These are phyloP conservation scores for Hydra vulgaris DNA, from an alignment of 30 jellyfish, hydroid and myxozoan species.

Conservation along the genomic window DNA sequence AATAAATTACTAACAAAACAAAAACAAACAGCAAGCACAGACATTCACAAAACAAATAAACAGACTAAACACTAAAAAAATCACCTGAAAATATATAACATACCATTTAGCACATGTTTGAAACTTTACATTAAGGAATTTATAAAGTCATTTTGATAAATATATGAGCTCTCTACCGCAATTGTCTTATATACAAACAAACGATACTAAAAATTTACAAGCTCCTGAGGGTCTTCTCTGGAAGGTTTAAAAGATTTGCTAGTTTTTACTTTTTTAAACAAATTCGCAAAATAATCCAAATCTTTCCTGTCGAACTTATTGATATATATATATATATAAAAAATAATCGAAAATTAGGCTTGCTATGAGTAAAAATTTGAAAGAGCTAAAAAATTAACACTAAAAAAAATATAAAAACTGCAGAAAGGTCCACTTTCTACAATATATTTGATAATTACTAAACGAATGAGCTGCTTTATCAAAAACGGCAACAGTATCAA, in stretches of 20 bases:
- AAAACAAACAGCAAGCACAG: not conserved
- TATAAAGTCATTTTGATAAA: not conserved
- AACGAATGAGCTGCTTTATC: no score
- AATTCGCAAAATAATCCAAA: not conserved
- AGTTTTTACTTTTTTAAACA: not conserved
- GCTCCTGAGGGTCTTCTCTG: not conserved
- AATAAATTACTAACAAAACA: not conserved
- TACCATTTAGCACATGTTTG: not conserved
- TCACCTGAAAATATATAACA: not conserved
- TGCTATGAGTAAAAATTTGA: not conserved
- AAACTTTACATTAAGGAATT: not conserved
- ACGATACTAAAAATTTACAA: not conserved
- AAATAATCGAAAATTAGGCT: not conserved
- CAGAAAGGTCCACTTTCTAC: not conserved
- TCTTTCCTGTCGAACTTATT: not conserved
- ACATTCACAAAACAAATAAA: not conserved
- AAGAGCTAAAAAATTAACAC: not conserved
- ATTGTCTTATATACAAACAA: not conserved
- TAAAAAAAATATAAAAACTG: not conserved
- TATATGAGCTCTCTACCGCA: not conserved
- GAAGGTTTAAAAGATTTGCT: not conserved
- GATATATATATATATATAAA: not conserved
- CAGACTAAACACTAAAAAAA: not conserved
- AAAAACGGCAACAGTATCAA: no score
- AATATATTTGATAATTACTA: not conserved